These are phyloP conservation scores for Microcebus jonahi DNA, from an alignment of 2,113 vertebrate genomes.

Conservation along the genomic window DNA sequence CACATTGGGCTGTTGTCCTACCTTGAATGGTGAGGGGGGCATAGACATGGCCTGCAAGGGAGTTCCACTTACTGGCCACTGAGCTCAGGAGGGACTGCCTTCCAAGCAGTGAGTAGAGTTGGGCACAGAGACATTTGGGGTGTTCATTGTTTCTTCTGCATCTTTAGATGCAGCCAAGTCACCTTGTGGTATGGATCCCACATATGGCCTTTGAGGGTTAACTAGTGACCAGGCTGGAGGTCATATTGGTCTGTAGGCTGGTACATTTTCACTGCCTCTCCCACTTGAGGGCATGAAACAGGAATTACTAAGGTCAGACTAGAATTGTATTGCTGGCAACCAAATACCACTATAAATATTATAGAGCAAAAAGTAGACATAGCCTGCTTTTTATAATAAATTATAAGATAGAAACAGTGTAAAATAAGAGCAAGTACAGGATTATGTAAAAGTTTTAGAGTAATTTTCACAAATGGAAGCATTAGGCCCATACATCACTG, in stretches of 20 bases:
- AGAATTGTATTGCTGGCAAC: conserved; percentile 3
- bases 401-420: conserved; percentile 41
- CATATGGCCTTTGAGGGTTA: neutral
- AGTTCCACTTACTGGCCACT: neutral
- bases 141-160: neutral
- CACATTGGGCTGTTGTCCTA: neutral
- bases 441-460: conserved; percentile 63
- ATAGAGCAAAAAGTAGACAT: neutral
- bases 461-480: conserved; percentile 69
- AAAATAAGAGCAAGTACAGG: conserved; percentile 47
- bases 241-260: neutral
- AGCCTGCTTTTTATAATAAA: conserved; percentile 10
- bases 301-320: conserved; percentile 40
- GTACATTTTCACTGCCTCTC: neutral
- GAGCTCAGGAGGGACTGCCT: neutral
- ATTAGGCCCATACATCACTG: conserved; percentile 51
- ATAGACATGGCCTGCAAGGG: rapidly evolving
- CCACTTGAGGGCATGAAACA: neutral
- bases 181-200: neutral
- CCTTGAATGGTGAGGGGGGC: neutral
- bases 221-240: neutral
- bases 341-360: conserved; percentile 25
- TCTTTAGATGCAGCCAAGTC: neutral
- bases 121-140: neutral
- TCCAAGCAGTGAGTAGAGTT: neutral